These are phyloP conservation scores for Cactoblastis cactorum DNA, from an alignment of 2,888 invertebrate genomes.

Conservation along the genomic window DNA sequence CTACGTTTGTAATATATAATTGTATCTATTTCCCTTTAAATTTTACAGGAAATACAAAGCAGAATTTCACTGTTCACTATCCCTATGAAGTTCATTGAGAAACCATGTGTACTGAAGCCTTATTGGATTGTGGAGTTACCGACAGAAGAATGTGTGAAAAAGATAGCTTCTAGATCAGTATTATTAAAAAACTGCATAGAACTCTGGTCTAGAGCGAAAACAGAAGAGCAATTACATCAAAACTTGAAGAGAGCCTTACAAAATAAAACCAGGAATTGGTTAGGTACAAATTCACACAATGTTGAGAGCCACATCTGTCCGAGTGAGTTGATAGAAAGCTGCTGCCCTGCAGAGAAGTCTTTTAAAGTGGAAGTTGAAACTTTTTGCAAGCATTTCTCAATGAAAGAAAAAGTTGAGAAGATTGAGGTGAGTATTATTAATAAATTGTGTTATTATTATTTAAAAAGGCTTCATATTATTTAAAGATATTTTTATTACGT, in stretches of 20 bases:
- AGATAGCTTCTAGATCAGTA: constrained; percentile 90
- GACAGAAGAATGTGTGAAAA: constrained; percentile 83
- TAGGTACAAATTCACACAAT: constrained; percentile 22
- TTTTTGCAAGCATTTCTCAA: constrained; percentile 91
- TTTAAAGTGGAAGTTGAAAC: constrained; percentile 94
- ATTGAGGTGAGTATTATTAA: constrained; percentile 83
- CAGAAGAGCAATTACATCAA: constrained; percentile 79
- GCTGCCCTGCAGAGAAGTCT: constrained; percentile 77
- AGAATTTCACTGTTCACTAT: constrained; percentile 82
- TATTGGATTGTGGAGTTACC: constrained; percentile 90
- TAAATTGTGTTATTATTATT: too few relatives aligned
- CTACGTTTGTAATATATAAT: too few relatives aligned
- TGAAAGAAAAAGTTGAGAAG: constrained; percentile 89
- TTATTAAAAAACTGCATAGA: constrained; percentile 88
- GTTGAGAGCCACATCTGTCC: constrained; percentile 63
- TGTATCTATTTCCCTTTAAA: not conserved
- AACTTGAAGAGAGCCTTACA: constrained; percentile 76
- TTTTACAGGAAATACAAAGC: constrained; percentile 87
- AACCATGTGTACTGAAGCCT: constrained; percentile 81
- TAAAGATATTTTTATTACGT: too few relatives aligned
- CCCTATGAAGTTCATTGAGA: constrained; percentile 78
- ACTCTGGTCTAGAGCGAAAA: constrained; percentile 86
- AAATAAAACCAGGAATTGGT: constrained; percentile 46
- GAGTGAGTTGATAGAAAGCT: constrained; percentile 68
- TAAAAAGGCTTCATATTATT: too few relatives aligned